Evolutionary conservation across 1,140 invertebrate species (phyloP).

Genomic region (Zaprionus ornatus): DNA sequence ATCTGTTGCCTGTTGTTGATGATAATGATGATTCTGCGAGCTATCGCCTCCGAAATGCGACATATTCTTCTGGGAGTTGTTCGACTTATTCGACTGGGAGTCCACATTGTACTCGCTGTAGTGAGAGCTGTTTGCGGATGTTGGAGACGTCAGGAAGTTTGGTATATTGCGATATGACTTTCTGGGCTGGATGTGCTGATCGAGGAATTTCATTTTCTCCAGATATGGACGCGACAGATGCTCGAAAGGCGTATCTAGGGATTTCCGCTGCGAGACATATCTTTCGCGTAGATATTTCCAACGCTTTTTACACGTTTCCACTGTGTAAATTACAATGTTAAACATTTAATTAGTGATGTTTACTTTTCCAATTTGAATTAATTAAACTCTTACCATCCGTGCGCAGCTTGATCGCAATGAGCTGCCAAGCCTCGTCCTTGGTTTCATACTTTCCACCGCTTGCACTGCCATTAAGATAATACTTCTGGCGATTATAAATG

Average conservation of each 20-base stretch:
- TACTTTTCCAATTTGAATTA: constrained; percentile 12
- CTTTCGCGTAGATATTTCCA: constrained; percentile 83
- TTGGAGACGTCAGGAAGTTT: constrained; percentile 77
- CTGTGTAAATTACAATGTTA: constrained; percentile 38
- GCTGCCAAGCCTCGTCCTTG: constrained; percentile 80
- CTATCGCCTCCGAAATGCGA: constrained; percentile 50
- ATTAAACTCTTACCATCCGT: constrained; percentile 76
- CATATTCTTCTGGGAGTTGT: constrained; percentile 74
- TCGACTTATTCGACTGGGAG: constrained; percentile 79
- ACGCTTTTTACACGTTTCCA: constrained; percentile 82
- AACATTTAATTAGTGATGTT: constrained; percentile 3
- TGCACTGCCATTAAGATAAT: constrained; percentile 73
- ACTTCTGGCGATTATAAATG: constrained; percentile 82
- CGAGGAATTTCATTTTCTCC: constrained; percentile 83
- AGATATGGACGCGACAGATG: constrained; percentile 81
- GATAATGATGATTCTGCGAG: constrained; percentile 63
- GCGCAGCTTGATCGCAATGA: constrained; percentile 74
- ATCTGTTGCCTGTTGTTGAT: constrained; percentile 60
- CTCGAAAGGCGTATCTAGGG: constrained; percentile 81
- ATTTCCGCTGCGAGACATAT: constrained; percentile 81
- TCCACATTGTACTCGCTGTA: constrained; percentile 81
- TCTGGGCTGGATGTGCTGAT: constrained; percentile 79
- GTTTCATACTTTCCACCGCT: constrained; percentile 79
- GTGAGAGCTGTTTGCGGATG: constrained; percentile 75
- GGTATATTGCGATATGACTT: constrained; percentile 82